Conservation (phyloP, 2,888 invertebrate species). For the Pegoplata infirma region DNA sequence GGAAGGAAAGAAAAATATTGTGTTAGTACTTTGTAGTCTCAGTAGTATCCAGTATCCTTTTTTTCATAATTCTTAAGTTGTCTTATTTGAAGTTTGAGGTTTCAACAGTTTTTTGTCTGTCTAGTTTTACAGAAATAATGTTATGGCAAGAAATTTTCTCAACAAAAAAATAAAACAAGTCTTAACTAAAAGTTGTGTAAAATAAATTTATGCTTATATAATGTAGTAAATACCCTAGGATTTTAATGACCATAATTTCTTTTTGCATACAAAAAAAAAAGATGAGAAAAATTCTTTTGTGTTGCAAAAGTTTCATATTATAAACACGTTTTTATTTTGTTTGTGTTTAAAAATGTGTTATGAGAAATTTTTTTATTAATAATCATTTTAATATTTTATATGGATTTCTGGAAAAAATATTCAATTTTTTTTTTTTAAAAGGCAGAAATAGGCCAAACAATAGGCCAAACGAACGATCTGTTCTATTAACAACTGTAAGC, state of each 20-base stretch:
- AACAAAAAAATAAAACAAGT: not conserved
- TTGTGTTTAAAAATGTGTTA: no score
- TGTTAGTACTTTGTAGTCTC: not conserved
- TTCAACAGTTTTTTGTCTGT: not conserved
- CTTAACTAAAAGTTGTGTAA: not conserved
- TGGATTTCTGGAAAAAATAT: no score
- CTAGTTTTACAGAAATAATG: not conserved
- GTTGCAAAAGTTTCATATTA: not conserved
- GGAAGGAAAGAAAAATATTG: not conserved
- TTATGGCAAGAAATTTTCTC: not conserved
- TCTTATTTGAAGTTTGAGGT: not conserved
- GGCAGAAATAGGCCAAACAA: no score
- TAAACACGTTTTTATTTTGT: no score
- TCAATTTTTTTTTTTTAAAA: no score
- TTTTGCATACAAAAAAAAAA: not conserved
- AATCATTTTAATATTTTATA: no score
- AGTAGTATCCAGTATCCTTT: not conserved
- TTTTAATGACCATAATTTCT: slow-evolving; percentile 31
- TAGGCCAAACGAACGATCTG: no score
- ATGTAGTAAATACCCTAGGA: slow-evolving; percentile 24
- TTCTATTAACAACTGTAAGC: no score
- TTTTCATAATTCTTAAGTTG: no score
- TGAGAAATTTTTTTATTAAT: no score
- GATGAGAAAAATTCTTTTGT: not conserved
- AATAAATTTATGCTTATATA: not conserved